These are phyloP conservation scores for Cecropterus lyciades DNA, from an alignment of 1,140 invertebrate species.

Conservation along the genomic window DNA sequence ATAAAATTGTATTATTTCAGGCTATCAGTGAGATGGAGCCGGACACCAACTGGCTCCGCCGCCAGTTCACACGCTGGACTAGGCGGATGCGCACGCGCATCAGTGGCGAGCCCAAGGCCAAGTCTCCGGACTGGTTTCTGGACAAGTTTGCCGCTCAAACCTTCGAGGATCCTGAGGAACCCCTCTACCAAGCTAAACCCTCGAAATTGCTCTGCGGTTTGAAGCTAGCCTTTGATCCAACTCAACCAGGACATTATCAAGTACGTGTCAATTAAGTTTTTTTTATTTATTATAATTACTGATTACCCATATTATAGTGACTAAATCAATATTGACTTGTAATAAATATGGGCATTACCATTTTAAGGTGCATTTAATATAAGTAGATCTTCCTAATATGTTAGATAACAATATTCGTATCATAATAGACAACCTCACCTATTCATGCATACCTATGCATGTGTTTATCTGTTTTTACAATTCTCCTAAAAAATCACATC, in stretches of 20 bases:
- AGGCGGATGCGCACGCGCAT: slow-evolving; percentile 54
- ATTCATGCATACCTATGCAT: no score
- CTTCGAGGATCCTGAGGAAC: slow-evolving; percentile 75
- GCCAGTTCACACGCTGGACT: slow-evolving; percentile 43
- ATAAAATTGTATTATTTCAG: slow-evolving; percentile 25
- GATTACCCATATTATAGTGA: no score
- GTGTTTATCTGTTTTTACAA: no score
- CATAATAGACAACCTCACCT: no score
- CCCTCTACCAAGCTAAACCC: slow-evolving; percentile 65
- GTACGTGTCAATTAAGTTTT: no score
- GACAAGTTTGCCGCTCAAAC: slow-evolving; percentile 84
- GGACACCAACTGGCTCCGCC: slow-evolving; percentile 46
- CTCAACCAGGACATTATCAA: slow-evolving; percentile 86
- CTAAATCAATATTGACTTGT: no score
- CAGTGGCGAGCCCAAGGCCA: slow-evolving; percentile 52
- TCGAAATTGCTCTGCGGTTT: slow-evolving; percentile 83
- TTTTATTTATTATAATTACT: no score
- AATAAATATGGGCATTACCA: no score
- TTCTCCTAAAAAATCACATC: no score
- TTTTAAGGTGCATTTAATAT: no score
- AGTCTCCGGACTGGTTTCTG: slow-evolving; percentile 86
- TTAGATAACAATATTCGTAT: no score
- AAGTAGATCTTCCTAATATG: no score
- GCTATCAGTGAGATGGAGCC: slow-evolving; percentile 45
- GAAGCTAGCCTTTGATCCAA: slow-evolving; percentile 86